Base-by-base conservation (phyloP, 1,140 invertebrate genomes). In the Batillaria attramentaria region DNA sequence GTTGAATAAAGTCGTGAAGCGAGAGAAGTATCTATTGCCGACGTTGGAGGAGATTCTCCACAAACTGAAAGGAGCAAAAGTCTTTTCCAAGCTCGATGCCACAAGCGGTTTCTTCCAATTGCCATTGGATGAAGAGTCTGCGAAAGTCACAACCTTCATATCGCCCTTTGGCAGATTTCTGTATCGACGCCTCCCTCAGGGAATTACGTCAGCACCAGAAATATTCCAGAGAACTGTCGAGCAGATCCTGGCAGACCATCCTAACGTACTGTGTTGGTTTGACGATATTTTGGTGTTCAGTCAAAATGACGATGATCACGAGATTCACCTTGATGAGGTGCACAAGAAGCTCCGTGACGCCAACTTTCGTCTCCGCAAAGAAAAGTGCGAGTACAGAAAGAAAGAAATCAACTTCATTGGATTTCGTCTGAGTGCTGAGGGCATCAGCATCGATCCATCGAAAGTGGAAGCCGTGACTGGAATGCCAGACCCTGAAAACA, bases 131-230 rank as follows among this genome's bases (percentile, higher is more conserved):
- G 16, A 66, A 35, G 69, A 73, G n/a, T 78, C 37, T 65, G 66
- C 43, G 24, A 62, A 79, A 43, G 57, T 83, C 8, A 84, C 83
- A 31, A 81, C 81, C 0, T 84, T 84, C 76, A 85, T 84, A 35
- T 82, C 80, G 1, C 90, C 91, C 10, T 92, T 90, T 87, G 91
- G 88, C 18, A 70, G 87, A 39, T 91, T n/a, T 80, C 74, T 83
- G 54, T 90, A 89, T 80, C 78, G 83, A 46, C 81, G 91, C 41
- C 72, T 91, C 24, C 90, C 90, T 8, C 91, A 92, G 83, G 90
- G 91, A 8, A 84, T 92, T 10, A 68, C 78, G 4, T 73, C 60
- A 20, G 81, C 68, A 8, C 73, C 80, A 35, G 84, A 84, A 77
- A 78, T 80, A 16, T 84, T 82, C 31, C 46, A 78, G 18, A 62